Evolutionary conservation across 2,797 vertebrate genomes (phyloP).

Genomic region (Alosa sapidissima): DNA sequence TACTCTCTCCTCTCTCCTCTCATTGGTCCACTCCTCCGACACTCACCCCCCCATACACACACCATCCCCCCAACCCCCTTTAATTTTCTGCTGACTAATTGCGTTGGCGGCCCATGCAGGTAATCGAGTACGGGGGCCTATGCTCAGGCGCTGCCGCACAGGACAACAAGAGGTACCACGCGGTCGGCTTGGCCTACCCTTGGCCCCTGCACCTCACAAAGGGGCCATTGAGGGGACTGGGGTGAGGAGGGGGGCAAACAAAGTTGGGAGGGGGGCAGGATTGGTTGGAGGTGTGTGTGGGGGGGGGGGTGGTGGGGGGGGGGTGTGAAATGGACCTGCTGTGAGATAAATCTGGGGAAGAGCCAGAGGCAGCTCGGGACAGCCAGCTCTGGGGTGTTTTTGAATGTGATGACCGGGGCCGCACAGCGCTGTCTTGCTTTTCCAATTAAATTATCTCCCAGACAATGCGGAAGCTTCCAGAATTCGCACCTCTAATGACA

Average conservation of each 20-base stretch:
- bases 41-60: slow-evolving; percentile 50
- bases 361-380: slow-evolving; percentile 59
- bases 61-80: slow-evolving; percentile 49
- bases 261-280: slow-evolving; percentile 36
- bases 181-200: slow-evolving; percentile 63
- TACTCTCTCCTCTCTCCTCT: slow-evolving; percentile 45
- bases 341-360: slow-evolving; percentile 66
- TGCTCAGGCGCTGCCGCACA: slow-evolving; percentile 51
- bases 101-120: slow-evolving; percentile 71
- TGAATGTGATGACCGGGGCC: not conserved
- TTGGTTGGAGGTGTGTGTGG: not conserved
- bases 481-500: slow-evolving; percentile 77
- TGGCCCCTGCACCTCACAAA: slow-evolving; percentile 69
- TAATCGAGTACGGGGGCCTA: slow-evolving; percentile 73
- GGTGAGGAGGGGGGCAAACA: slow-evolving; percentile 26
- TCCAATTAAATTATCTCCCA: slow-evolving; percentile 79
- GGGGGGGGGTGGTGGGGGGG: not conserved
- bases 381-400: not conserved
- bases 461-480: slow-evolving; percentile 74
- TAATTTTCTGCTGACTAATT: slow-evolving; percentile 85
- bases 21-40: slow-evolving; percentile 36
- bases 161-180: slow-evolving; percentile 66
- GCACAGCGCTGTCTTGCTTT: slow-evolving; percentile 76
- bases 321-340: slow-evolving; percentile 41
- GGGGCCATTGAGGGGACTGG: slow-evolving; percentile 70